Conservation (phyloP, 1,140 invertebrate genomes). For the Pomacea maculata region DNA sequence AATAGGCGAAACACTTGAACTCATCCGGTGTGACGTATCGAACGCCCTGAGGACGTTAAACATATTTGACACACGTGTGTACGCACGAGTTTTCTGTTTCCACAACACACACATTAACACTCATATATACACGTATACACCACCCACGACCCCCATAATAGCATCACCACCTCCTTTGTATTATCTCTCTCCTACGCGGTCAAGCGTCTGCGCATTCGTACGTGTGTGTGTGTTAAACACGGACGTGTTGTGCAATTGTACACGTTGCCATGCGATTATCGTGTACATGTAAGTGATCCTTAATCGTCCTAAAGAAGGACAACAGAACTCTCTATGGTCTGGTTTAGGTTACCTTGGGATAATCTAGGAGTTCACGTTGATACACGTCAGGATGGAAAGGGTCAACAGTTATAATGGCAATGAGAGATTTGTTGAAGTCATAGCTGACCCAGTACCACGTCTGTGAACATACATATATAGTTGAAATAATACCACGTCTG, state of each 20-base stretch:
- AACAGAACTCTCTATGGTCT: neutral
- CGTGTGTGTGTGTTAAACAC: neutral
- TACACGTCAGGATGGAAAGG: conserved; percentile 1
- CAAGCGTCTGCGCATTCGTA: neutral
- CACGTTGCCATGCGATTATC: neutral
- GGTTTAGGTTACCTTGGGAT: neutral
- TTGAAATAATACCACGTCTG: no score
- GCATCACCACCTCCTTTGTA: neutral
- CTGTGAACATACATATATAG: neutral
- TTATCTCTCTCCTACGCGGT: neutral
- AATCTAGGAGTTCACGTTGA: conserved; percentile 12
- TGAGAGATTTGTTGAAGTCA: conserved; percentile 1
- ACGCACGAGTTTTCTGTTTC: neutral
- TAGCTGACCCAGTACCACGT: conserved; percentile 21
- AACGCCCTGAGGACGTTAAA: conserved; percentile 2
- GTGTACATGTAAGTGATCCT: neutral
- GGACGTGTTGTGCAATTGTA: neutral
- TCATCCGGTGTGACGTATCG: conserved; percentile 21
- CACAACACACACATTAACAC: conserved; percentile 13
- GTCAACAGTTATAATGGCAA: conserved; percentile 21
- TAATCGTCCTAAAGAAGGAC: neutral
- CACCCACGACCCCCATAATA: neutral
- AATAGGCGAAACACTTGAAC: neutral
- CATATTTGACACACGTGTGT: neutral
- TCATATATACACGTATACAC: conserved; percentile 2